These are phyloP conservation scores for Phrynocephalus versicolor DNA, from an alignment of 2,113 vertebrate species.

Conservation along the genomic window DNA sequence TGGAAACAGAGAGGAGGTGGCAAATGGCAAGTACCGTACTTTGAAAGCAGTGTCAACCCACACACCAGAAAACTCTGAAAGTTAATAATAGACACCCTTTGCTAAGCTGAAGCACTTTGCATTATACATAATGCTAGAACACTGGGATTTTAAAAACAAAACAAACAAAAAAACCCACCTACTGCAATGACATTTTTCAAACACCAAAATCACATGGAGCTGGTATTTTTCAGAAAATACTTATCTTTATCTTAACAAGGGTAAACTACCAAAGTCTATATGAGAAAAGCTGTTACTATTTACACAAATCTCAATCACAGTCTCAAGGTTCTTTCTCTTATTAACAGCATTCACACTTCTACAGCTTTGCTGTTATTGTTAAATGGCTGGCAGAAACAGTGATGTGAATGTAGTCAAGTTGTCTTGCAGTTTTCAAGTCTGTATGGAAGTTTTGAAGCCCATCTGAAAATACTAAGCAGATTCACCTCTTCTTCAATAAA, in stretches of 20 bases:
- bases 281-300: background rate
- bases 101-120: background rate
- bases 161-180: too few species aligned
- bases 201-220: background rate
- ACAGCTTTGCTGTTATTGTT: background rate
- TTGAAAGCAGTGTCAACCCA: conserved; percentile 2
- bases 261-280: background rate
- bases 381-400: background rate
- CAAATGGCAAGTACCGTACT: background rate
- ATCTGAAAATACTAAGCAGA: background rate
- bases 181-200: background rate
- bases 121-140: background rate
- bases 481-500: background rate
- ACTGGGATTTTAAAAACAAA: background rate
- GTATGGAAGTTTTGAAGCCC: background rate
- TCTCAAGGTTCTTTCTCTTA: background rate
- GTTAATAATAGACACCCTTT: background rate
- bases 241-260: background rate
- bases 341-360: background rate
- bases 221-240: background rate
- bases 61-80: conserved; percentile 6
- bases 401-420: background rate
- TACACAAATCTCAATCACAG: background rate
- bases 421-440: background rate
- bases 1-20: background rate